Evolutionary conservation across 2,797 vertebrate species (phyloP), one percentile per base, ranked within the genome.

Genomic region (Acanthis flammea): DNA sequence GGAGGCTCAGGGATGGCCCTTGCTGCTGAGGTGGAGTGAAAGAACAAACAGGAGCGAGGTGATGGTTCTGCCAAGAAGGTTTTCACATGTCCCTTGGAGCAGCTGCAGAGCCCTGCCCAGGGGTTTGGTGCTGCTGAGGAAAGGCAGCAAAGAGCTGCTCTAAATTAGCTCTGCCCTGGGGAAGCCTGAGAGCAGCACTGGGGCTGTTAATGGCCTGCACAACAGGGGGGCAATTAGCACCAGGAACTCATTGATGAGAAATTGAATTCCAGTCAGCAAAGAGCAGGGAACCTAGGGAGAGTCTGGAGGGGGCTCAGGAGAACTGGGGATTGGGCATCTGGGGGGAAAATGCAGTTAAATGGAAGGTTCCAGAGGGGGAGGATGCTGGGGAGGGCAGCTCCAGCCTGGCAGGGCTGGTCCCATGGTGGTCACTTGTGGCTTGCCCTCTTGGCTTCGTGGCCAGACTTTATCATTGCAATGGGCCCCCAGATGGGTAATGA

Each of bases 371-470:
- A 25, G 62, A 78, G n/a, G 19, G 28, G 5, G 8, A n/a, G 6
- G 12, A 37, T 18, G 62, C 35, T 33, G 58, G 22, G 30, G 50
- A 65, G 28, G 33, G 51, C 0, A 8, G n/a, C 28, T 61, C 14
- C 5, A 30, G 44, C 33, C 72, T 19, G 41, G 25, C 31, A 35
- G 51, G 54, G n/a, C 57, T 58, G 67, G 10, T 31, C 27, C 50
- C 9, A 1, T 5, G 47, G 18, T 7, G 47, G 47, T 22, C 6
- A 0, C 37, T 2, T 12, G 19, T 2, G 12, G 6, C 15, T 60
- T 70, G 12, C 28, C n/a, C 63, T 48, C 28, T 4, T 0, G 2
- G 6, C 54, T 62, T 4, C 23, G 23, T 55, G 44, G 24, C 19
- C 37, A 7, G 9, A 24, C 13, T 31, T n/a, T 58, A 19, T 27